Conservation (phyloP, 2,888 invertebrate species). For the Acanthacorydalis orientalis region DNA sequence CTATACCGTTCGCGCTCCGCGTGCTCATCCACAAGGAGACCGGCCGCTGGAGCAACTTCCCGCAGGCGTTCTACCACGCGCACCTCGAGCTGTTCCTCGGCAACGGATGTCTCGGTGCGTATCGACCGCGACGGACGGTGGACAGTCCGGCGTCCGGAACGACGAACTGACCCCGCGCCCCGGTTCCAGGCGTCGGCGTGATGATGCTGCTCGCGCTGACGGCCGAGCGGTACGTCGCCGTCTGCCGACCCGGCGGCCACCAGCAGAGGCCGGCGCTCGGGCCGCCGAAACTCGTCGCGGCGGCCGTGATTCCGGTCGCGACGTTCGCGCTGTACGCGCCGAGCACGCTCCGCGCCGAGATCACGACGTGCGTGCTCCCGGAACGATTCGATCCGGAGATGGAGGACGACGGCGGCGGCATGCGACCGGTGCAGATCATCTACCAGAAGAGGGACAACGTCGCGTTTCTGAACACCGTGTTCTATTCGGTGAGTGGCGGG, state of each 20-base stretch:
- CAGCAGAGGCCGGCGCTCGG: constrained; percentile 47
- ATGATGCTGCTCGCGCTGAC: constrained; percentile 60
- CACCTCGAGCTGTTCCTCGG: constrained; percentile 54
- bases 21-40: constrained; percentile 46
- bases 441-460: constrained; percentile 38
- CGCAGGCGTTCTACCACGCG: constrained; percentile 50
- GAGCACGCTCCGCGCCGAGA: constrained; percentile 43
- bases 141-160: too few species aligned
- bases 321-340: constrained; percentile 53
- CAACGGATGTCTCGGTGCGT: constrained; percentile 50
- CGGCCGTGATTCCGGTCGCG: constrained; percentile 41
- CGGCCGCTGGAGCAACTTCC: constrained; percentile 44
- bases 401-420: too few species aligned
- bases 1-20: constrained; percentile 48
- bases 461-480: constrained; percentile 30
- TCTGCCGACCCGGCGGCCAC: constrained; percentile 44
- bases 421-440: constrained; percentile 29
- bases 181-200: constrained; percentile 45
- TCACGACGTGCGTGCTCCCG: constrained; percentile 33
- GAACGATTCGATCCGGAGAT: constrained; percentile 11
- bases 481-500: constrained; percentile 31
- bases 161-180: too few species aligned
- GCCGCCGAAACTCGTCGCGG: constrained; percentile 41
- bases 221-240: constrained; percentile 55
- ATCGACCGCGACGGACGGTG: too few species aligned